Conservation (phyloP, 2,113 vertebrate genomes). For the Candoia aspera region DNA sequence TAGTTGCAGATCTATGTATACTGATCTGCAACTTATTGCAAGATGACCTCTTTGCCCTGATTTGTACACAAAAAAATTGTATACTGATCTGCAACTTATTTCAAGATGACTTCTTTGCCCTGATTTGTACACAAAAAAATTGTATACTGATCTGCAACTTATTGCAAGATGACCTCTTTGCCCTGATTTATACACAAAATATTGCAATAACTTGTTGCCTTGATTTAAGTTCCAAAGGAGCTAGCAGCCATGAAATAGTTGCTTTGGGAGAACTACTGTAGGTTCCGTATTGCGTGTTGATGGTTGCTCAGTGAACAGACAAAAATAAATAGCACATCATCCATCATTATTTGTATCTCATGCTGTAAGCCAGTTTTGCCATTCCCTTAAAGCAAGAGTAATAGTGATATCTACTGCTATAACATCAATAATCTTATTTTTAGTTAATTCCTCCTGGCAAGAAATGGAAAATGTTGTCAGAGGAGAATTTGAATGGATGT, state of each 20-base stretch:
- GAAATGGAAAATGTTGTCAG: not conserved
- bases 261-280: not conserved
- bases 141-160: no score
- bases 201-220: not conserved
- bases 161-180: no score
- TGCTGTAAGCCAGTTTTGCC: not conserved
- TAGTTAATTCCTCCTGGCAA: not conserved
- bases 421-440: not conserved
- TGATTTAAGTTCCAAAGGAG: not conserved
- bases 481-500: not conserved
- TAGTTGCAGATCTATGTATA: no score
- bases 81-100: no score
- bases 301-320: not conserved
- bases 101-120: no score
- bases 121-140: no score
- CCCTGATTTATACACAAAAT: no score
- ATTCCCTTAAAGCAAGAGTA: conserved; percentile 5
- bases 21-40: no score
- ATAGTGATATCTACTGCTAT: not conserved
- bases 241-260: not conserved
- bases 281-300: not conserved
- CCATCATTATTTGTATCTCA: not conserved
- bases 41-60: no score
- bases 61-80: no score
- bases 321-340: conserved; percentile 10